Conservation (phyloP, 1,140 invertebrate genomes). For the Drosophila varians region DNA sequence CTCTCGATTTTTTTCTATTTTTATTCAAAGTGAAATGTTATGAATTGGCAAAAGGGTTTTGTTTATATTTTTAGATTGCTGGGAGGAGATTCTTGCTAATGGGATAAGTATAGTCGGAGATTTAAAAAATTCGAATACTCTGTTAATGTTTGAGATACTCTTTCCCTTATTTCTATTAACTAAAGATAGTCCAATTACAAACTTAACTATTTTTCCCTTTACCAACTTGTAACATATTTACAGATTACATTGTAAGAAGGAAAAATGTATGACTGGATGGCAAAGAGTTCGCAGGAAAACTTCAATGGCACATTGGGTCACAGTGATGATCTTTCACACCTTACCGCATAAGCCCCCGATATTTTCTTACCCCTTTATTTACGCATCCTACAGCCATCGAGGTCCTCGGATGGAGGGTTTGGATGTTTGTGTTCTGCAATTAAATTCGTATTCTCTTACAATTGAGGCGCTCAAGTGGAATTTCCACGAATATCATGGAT, state of each 20-base stretch:
- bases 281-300: slow-evolving; percentile 1
- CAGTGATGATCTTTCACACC: slow-evolving; percentile 19
- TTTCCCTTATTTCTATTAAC: no score
- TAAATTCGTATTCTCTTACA: slow-evolving; percentile 80
- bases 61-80: background rate
- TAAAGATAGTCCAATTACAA: no score
- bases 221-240: background rate
- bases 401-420: slow-evolving; percentile 1
- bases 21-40: slow-evolving; percentile 32
- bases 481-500: slow-evolving; percentile 77
- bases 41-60: background rate
- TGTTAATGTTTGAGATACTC: no score
- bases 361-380: slow-evolving; percentile 25
- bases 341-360: slow-evolving; percentile 4
- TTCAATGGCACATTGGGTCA: background rate
- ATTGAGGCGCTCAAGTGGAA: slow-evolving; percentile 76
- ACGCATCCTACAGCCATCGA: slow-evolving; percentile 14
- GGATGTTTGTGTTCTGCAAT: slow-evolving; percentile 76
- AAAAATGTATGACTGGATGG: background rate
- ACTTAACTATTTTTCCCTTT: background rate
- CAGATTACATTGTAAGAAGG: background rate
- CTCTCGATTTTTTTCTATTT: slow-evolving; percentile 9
- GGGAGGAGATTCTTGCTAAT: no score
- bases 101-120: no score
- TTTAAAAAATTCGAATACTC: no score